Percentiles rank a stretch among this genome's conserved stretches.
phyloP scores from a whole-genome alignment of 2,113 vertebrate species.

The Herpetotheres cachinnans region DNA sequence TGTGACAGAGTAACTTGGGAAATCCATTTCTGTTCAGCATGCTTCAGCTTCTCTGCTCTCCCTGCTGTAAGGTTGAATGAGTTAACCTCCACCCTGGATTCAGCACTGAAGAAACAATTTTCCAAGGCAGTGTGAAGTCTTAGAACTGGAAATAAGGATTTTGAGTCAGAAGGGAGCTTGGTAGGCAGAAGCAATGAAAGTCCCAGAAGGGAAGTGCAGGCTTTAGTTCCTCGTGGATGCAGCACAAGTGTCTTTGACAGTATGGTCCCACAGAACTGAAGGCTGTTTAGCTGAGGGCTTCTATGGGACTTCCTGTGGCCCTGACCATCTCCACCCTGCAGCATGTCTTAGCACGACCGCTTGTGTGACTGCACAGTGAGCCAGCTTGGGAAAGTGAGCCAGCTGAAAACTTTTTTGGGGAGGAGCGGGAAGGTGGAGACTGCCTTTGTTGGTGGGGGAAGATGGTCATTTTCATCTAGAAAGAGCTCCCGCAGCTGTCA shows the following conservation, averaged over 20 bases:
- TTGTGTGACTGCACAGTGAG: neutral
- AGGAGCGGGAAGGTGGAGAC: rapidly evolving
- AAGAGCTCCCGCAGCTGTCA: neutral
- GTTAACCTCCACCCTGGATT: neutral
- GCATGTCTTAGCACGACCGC: neutral
- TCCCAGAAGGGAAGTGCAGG: rapidly evolving
- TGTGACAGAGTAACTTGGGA: neutral
- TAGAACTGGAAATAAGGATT: neutral
- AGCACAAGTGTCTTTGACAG: neutral
- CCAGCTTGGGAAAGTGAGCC: rapidly evolving
- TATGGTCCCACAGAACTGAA: neutral
- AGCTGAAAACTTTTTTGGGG: neutral
- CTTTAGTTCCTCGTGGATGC: neutral
- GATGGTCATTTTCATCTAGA: neutral
- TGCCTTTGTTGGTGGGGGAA: neutral
- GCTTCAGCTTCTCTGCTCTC: neutral
- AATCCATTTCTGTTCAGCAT: neutral
- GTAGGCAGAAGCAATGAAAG: neutral
- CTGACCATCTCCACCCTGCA: neutral
- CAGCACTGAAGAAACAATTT: neutral
- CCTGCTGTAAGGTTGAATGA: neutral
- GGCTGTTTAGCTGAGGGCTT: neutral
- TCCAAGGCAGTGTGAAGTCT: neutral
- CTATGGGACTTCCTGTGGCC: rapidly evolving
- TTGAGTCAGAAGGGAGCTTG: neutral